Evolutionary conservation across 2,888 invertebrate species (phyloP), one percentile per base, ranked within the genome.

Genomic region (Sinelater perroti): DNA sequence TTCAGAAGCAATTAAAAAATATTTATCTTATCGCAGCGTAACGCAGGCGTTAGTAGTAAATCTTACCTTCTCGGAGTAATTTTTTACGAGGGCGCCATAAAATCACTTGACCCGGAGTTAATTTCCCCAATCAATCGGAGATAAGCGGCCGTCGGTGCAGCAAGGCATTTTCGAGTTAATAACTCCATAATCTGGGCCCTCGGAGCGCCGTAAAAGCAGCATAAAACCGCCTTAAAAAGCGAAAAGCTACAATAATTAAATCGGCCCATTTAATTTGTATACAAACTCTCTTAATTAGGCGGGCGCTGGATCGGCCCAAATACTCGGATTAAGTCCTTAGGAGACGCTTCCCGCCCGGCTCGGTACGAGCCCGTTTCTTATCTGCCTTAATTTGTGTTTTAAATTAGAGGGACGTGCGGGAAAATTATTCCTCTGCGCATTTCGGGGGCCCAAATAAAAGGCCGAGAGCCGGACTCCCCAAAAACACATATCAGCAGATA

Each of bases 321-420:
- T 64, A 67, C 66, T 62, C 64, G 69, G 70, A 73, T 73, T 73
- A 68, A 73, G 72, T 71, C 62, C 70, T 72, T 72, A 70, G 51
- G 45, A 65, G 63, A 67, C 66, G 56, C 62, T 60, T 58, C 62
- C 63, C 64, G 61, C 61, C 69, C 68, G 69, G 67, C 67, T 68
- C 67, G 60, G 63, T 63, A 61, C 70, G 60, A 61, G 64, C 63
- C 63, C 63, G 64, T 59, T 62, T 68, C 64, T 70, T 70, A 70
- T 69, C 68, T 64, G 64, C 62, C 65, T 69, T 70, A 72, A 72
- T 72, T 72, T 72, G 71, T 71, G 70, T 72, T 72, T 72, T 69
- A 72, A 72, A 71, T 72, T 70, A 70, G 67, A 61, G 57, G 63
- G 68, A 70, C 70, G 67, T 67, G 64, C 58, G 64, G 67, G 58